Conservation (phyloP, 2,888 invertebrate species). For the Hydriomena furcata region DNA sequence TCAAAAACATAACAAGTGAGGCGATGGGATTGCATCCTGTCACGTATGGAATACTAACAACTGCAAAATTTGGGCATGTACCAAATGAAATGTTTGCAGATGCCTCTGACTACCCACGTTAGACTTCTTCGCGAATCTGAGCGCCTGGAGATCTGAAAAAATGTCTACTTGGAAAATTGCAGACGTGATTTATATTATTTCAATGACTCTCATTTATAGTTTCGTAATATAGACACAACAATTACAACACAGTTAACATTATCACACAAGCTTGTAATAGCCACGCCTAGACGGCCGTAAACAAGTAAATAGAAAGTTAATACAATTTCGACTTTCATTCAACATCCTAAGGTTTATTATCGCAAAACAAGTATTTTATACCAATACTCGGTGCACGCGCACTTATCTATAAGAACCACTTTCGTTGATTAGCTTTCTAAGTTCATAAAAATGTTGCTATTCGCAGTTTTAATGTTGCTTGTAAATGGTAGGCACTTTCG, state of each 20-base stretch:
- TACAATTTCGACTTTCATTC: conserved; percentile 30
- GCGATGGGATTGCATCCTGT: too few species aligned
- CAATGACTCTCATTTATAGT: too few species aligned
- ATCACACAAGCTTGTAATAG: conserved; percentile 18
- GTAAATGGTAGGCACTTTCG: conserved; percentile 20
- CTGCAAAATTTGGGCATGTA: too few species aligned
- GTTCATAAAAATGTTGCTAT: conserved; percentile 34
- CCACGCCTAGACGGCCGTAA: conserved; percentile 12
- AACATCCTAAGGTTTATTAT: conserved; percentile 20
- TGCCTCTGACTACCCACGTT: too few species aligned
- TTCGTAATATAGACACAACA: conserved; percentile 32
- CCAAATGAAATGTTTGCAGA: too few species aligned
- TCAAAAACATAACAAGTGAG: too few species aligned
- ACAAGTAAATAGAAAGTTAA: conserved; percentile 24
- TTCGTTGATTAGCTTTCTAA: conserved; percentile 36
- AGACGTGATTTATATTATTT: too few species aligned
- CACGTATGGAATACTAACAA: too few species aligned
- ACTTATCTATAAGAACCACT: conserved; percentile 29
- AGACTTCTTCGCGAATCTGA: too few species aligned
- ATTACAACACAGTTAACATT: conserved; percentile 31
- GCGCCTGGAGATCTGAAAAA: too few species aligned
- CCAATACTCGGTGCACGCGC: conserved; percentile 9
- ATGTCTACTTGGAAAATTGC: too few species aligned
- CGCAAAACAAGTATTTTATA: conserved; percentile 12
- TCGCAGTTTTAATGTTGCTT: conserved; percentile 21